Evolutionary conservation across 1,140 invertebrate species (phyloP).

Genomic region (Lineus longissimus): DNA sequence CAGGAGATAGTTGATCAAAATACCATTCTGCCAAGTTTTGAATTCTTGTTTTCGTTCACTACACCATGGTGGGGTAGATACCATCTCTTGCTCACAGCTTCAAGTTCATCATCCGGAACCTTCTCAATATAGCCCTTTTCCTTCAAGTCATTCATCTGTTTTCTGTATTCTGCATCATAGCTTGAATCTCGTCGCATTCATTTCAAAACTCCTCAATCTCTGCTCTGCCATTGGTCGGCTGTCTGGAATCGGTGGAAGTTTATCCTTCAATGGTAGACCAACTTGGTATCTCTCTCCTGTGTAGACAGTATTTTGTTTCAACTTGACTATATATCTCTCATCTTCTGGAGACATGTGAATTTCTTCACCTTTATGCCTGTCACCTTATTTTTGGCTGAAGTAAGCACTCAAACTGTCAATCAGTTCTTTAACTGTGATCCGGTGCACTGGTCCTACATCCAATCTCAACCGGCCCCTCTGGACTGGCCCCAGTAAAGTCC

Average conservation of each 20-base stretch:
- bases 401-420: neutral
- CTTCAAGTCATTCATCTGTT: neutral
- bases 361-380: neutral
- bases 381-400: neutral
- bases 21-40: constrained; percentile 7
- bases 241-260: neutral
- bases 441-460: neutral
- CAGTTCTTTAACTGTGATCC: neutral
- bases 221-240: neutral
- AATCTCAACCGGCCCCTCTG: no score
- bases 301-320: neutral
- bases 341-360: neutral
- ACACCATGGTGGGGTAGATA: constrained; percentile 3
- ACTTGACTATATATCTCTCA: neutral
- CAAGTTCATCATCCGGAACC: neutral
- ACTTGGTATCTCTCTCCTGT: neutral
- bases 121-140: neutral
- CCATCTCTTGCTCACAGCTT: neutral
- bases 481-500: no score
- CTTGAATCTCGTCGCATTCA: neutral
- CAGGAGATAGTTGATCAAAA: constrained; percentile 22
- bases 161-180: neutral
- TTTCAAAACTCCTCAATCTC: constrained; percentile 1
- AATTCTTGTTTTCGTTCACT: neutral
- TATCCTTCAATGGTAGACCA: neutral